phyloP scores from a whole-genome alignment of 2,888 invertebrate species.

The Pachymerium ferrugineum region DNA sequence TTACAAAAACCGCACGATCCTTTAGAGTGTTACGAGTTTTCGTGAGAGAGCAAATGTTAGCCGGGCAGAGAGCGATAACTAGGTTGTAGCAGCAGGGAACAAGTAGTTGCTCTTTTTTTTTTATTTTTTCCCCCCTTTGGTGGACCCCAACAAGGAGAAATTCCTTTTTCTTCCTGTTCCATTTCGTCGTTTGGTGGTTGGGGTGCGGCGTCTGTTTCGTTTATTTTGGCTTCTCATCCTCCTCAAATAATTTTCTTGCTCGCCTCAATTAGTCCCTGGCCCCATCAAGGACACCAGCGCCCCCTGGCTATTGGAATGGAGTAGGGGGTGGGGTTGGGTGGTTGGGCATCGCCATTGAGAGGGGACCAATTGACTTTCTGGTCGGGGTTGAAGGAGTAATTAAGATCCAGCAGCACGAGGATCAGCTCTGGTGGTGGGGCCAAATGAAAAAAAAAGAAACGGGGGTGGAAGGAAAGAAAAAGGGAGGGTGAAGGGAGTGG shows the following conservation, averaged over 20 bases:
- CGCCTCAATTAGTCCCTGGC: conserved; percentile 27
- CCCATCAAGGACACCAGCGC: conserved; percentile 25
- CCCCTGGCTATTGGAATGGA: conserved; percentile 17
- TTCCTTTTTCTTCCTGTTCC: conserved; percentile 15
- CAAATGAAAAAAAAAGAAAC: conserved; percentile 20
- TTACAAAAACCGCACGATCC: not conserved
- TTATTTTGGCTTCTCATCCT: conserved; percentile 27
- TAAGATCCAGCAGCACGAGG: conserved; percentile 23
- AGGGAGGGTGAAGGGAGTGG: conserved; percentile 5
- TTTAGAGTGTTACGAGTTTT: conserved; percentile 23
- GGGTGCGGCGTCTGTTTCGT: conserved; percentile 25
- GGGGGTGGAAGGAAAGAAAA: conserved; percentile 27
- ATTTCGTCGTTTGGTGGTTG: conserved; percentile 4
- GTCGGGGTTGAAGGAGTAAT: conserved; percentile 25
- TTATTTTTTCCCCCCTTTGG: not conserved
- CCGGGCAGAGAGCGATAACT: not conserved
- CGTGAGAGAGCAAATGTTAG: not conserved
- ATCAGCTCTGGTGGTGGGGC: conserved; percentile 1
- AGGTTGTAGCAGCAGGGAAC: not conserved
- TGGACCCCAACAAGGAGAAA: not conserved
- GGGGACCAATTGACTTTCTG: conserved; percentile 27
- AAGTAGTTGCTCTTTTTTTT: conserved; percentile 1
- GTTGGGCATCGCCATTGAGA: conserved; percentile 21
- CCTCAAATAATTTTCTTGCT: conserved; percentile 27
- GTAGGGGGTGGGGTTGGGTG: conserved; percentile 1